Evolutionary conservation across 2,888 invertebrate genomes (phyloP), one percentile per base, ranked within the genome.

Genomic region (Mylabris sibirica): DNA sequence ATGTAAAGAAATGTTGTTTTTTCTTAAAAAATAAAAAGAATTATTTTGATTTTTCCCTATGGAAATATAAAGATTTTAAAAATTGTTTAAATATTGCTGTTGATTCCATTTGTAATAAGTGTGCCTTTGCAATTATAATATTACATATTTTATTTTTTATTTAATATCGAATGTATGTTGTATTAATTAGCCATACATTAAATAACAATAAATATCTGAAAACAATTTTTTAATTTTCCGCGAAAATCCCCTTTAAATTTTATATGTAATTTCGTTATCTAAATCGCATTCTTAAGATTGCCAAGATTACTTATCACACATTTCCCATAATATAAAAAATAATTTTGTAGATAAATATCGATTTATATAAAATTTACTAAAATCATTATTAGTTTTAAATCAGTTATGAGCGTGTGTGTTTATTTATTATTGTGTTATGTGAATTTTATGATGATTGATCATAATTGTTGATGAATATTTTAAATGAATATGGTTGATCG

Each of bases 31-130:
- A 44, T 5, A 44, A 17, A 44, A 41, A 14, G 4, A 41, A 41
- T 44, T 6, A n/a, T n/a, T 44, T 44, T 4, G n/a, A 49, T 3
- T 20, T 20, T 22, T 49, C 17, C 49, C 3, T 49, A 1, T 17
- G 20, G 41, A 11, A 8, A 63, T 57, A 63, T 59, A 17, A 59
- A 22, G 14, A 65, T 41, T 44, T 63, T 53, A 57, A 41, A 60
- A 63, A 30, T 67, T 49, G 44, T 49, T 20, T 20, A 49, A 49
- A 49, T 6, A 44, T 17, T 41, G 20, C 22, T 44, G 41, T 38
- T 62, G n/a, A 41, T 62, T 41, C 44, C 62, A 44, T 44, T 62
- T 41, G n/a, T 41, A 30, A n/a, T 62, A 38, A 38, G 30, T 62
- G 62, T 62, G 62, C 62, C 41, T 62, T 62, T 62, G 41, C 30